A percentile compares a stretch with the other conserved stretches of the same genome.
phyloP scores from a whole-genome alignment of 2,888 invertebrate species.

The Bedellia somnulentella region DNA sequence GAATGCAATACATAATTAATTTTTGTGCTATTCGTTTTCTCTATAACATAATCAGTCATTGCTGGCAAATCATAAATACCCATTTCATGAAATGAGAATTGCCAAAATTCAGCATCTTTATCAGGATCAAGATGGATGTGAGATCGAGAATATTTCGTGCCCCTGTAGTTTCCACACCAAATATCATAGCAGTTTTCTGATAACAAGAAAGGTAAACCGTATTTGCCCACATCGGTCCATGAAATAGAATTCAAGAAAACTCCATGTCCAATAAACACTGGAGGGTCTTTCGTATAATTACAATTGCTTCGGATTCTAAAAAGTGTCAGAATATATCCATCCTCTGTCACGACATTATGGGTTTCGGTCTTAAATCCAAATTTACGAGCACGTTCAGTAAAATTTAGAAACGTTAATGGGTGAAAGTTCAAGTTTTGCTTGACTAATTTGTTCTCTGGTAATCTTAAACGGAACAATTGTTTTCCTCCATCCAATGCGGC shows the following conservation, averaged over 20 bases:
- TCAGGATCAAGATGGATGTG: constrained; percentile 1
- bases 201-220: background rate
- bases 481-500: no score
- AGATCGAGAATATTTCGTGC: constrained; percentile 1
- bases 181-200: constrained; percentile 1
- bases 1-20: background rate
- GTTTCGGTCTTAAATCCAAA: constrained; percentile 10
- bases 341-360: constrained; percentile 10
- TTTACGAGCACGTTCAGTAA: constrained; percentile 12
- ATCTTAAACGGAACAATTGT: no score
- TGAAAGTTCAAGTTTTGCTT: background rate
- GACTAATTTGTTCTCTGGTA: background rate
- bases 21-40: background rate
- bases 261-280: constrained; percentile 2
- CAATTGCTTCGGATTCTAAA: constrained; percentile 12
- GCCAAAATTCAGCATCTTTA: constrained; percentile 2
- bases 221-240: background rate
- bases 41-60: constrained; percentile 1
- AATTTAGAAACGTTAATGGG: constrained; percentile 6
- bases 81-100: constrained; percentile 1
- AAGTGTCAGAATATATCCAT: constrained; percentile 18
- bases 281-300: background rate
- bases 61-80: constrained; percentile 1
- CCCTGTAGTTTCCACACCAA: constrained; percentile 1
- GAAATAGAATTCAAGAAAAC: background rate